Conservation (phyloP, 2,797 vertebrate genomes). For the Thamnophis elegans region DNA sequence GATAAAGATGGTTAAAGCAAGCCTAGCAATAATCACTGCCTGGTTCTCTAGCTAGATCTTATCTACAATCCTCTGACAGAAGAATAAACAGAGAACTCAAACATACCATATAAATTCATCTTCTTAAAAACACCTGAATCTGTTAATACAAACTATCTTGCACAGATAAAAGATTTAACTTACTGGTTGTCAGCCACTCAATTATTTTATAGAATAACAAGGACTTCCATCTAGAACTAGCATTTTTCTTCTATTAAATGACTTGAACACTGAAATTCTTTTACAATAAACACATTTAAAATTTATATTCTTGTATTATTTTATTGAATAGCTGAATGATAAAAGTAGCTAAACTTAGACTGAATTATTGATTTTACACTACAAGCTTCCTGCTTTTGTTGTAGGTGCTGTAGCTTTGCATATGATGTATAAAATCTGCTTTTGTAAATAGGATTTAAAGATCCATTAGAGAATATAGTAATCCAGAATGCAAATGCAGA, state of each 20-base stretch:
- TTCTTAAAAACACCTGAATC: not conserved
- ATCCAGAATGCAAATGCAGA: not conserved
- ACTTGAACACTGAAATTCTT: not conserved
- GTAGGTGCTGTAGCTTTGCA: not conserved
- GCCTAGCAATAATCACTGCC: not conserved
- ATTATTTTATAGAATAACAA: not conserved
- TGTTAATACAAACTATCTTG: not conserved
- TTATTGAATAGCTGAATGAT: not conserved
- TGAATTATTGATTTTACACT: not conserved
- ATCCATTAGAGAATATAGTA: not conserved
- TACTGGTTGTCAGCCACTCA: not conserved
- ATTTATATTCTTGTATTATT: not conserved
- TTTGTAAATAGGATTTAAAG: not conserved
- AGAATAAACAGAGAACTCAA: not conserved
- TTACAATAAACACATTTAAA: not conserved
- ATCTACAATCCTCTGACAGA: not conserved
- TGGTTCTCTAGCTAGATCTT: not conserved
- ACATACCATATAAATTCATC: not conserved
- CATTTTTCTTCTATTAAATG: not conserved
- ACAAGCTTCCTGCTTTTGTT: not conserved
- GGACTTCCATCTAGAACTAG: not conserved
- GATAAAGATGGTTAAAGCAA: not conserved
- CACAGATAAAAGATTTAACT: not conserved
- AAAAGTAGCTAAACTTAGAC: not conserved
- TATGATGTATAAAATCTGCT: not conserved